phyloP scores from a whole-genome alignment of 2,113 vertebrate genomes.

The Apeltes quadracus region DNA sequence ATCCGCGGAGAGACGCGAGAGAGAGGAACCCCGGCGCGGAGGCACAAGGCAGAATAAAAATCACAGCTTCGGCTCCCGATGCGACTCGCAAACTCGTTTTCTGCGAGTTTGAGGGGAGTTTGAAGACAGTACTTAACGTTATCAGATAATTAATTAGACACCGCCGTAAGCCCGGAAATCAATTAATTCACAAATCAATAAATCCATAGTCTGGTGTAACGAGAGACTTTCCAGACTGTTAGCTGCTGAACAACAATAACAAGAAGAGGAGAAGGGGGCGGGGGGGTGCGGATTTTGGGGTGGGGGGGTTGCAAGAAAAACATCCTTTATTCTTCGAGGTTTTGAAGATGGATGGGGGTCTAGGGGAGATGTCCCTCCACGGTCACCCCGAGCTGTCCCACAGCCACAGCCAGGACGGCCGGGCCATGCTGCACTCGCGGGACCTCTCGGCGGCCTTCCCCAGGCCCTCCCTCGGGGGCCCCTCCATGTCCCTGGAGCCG shows the following conservation, averaged over 20 bases:
- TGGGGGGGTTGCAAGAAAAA: not conserved
- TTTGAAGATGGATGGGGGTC: constrained; percentile 80
- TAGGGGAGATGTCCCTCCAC: constrained; percentile 83
- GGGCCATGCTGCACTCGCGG: constrained; percentile 81
- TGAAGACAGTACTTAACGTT: constrained; percentile 76
- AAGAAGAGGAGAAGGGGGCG: constrained; percentile 43
- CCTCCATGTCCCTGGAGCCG: constrained; percentile 80
- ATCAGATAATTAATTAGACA: constrained; percentile 81
- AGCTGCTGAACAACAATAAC: constrained; percentile 65
- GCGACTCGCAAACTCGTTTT: constrained; percentile 47
- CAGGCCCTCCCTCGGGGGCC: constrained; percentile 81
- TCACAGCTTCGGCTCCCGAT: constrained; percentile 22
- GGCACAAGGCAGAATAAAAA: constrained; percentile 61
- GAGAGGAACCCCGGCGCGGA: constrained; percentile 35
- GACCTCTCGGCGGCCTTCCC: constrained; percentile 83
- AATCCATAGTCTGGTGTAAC: constrained; percentile 77
- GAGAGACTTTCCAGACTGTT: constrained; percentile 70
- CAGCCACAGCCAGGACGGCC: constrained; percentile 79
- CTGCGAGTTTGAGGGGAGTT: constrained; percentile 70
- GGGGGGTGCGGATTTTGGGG: not conserved
- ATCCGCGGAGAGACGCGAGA: constrained; percentile 50
- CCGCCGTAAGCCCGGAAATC: constrained; percentile 73
- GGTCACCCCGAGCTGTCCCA: constrained; percentile 82
- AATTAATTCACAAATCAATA: constrained; percentile 79
- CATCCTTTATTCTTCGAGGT: constrained; percentile 13